Base-by-base conservation (phyloP, 1,140 invertebrate species). In the Lepidurus packardi region DNA sequence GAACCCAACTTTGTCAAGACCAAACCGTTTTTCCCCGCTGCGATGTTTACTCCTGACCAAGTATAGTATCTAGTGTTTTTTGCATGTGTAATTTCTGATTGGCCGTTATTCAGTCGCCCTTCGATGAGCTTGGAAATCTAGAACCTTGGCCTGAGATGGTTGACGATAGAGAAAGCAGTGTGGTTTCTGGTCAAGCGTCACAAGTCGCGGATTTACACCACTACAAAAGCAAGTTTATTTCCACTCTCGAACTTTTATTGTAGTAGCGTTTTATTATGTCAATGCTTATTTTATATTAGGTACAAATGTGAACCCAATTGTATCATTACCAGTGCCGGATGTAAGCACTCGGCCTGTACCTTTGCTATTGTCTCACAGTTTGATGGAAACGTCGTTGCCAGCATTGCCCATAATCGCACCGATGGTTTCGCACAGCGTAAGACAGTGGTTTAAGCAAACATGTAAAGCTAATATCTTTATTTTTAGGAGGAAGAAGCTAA, bases 351-450 rank as follows among this genome's bases (percentile, higher is more conserved):
- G 16, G 7, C 53, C 53, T 16, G 53, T 65, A 65, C 53, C 53
- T 65, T 65, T 65, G n/a, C 53, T 65, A 9, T 7, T 65, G 21
- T 65, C 53, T 16, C 53, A 65, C 13, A 65, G 9, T n/a, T 65
- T 65, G 53, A 65, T 65, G 53, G 53, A 65, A 65, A 65, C 53
- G n/a, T 65, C 53, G 53, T 65, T 65, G 53, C 53, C 53, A 65
- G 8, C 53, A n/a, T 65, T 65, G 13, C 53, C 53, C 53, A 65
- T 65, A 13, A 65, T 65, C 53, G 53, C 53, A 65, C 53, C 9
- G 13, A 65, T 65, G 53, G 8, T 21, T 65, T 65, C 53, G n/a
- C 16, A 21, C 21, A n/a, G 21, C 45, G 16, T 47, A 47, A 47
- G 10, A 47, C 5, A 47, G 45, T 11, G 16, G 1, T 47, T 47